Evolutionary conservation across 1,140 invertebrate genomes (phyloP).

Genomic region (Parasteatoda tepidariorum): DNA sequence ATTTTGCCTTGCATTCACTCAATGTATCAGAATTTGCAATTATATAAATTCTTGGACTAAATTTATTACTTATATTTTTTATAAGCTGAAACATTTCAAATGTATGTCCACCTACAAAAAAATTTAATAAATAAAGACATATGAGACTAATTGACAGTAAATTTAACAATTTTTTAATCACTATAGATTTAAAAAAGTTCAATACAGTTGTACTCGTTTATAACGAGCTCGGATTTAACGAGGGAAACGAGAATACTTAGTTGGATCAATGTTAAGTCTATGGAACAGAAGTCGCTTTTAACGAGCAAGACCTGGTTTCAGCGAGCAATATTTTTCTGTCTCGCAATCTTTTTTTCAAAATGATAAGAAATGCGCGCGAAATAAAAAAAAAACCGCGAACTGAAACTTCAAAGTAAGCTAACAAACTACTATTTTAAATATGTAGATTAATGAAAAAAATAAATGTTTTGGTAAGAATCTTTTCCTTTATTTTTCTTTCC

Average conservation of each 20-base stretch:
- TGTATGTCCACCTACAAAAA: constrained; percentile 80
- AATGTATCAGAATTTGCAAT: constrained; percentile 82
- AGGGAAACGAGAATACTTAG: neutral
- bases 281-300: no score
- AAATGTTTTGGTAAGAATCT: no score
- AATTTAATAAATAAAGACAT: neutral
- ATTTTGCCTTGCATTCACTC: constrained; percentile 76
- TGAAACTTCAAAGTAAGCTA: no score
- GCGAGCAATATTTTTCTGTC: no score
- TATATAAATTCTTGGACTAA: constrained; percentile 80
- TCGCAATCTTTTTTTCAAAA: no score
- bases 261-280: no score
- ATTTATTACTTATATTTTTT: constrained; percentile 74
- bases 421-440: no score
- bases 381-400: no score
- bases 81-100: constrained; percentile 86
- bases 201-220: neutral
- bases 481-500: no score
- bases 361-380: no score
- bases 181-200: neutral
- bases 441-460: no score
- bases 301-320: no score
- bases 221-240: neutral
- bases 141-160: neutral
- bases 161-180: neutral